A percentile compares a stretch with the other conserved stretches of the same genome.
These are phyloP conservation scores for Axis porcinus DNA, from an alignment of 2,113 vertebrate genomes.

Conservation along the genomic window DNA sequence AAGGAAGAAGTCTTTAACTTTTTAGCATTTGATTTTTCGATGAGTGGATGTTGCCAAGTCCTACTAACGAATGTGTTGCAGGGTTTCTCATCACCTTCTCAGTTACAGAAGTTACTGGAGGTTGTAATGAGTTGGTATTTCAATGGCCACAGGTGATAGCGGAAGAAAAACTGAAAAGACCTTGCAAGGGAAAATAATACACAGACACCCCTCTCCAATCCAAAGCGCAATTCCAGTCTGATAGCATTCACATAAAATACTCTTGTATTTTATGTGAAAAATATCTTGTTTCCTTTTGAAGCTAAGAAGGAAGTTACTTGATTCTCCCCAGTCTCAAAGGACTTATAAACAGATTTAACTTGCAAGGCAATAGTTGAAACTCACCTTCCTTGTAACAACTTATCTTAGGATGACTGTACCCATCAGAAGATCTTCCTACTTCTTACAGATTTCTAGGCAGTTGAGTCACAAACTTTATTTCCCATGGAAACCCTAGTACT, in stretches of 20 bases:
- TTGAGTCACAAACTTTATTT: not conserved
- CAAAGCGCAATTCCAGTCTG: not conserved
- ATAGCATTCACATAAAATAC: not conserved
- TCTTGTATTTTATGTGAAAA: no score
- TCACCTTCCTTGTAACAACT: not conserved
- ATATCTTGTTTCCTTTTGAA: not conserved
- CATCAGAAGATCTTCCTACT: not conserved
- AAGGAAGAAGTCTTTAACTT: not conserved
- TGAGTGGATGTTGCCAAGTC: not conserved
- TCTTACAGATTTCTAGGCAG: not conserved
- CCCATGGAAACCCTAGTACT: not conserved
- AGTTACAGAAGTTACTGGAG: not conserved
- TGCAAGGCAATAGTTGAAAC: not conserved
- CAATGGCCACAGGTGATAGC: not conserved
- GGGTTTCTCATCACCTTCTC: not conserved
- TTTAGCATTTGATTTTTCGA: not conserved
- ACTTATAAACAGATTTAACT: not conserved
- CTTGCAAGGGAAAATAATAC: not conserved
- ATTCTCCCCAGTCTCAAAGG: not conserved
- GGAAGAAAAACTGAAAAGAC: not conserved
- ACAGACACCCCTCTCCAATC: not conserved
- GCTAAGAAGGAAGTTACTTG: not conserved
- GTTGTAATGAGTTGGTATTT: not conserved
- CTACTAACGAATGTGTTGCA: not conserved
- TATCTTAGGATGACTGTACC: not conserved